Evolutionary conservation across 2,888 invertebrate genomes (phyloP).

Genomic region (Troglohyphantes excavatus): DNA sequence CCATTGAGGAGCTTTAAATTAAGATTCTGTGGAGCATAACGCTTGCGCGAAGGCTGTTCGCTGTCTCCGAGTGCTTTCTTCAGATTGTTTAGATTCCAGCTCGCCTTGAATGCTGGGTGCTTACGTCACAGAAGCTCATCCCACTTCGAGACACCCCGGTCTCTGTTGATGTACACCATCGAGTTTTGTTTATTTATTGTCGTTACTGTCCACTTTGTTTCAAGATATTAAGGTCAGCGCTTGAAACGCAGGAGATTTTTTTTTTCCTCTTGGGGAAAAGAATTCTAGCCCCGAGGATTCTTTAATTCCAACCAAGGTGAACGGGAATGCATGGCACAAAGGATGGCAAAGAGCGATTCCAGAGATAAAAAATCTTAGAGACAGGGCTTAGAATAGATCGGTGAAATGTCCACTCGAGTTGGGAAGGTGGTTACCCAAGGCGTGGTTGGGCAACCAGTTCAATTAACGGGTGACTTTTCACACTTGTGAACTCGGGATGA

Average conservation of each 20-base stretch:
- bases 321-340: constrained; percentile 25
- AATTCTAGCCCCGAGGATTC: constrained; percentile 23
- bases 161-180: background rate
- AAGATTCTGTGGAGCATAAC: constrained; percentile 31
- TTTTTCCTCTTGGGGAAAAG: background rate
- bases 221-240: constrained; percentile 36
- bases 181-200: constrained; percentile 18
- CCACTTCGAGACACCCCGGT: background rate
- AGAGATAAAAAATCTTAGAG: background rate
- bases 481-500: background rate
- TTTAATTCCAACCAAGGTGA: constrained; percentile 32
- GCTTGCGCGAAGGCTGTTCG: background rate
- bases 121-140: background rate
- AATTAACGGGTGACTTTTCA: background rate
- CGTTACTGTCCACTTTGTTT: background rate
- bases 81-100: background rate
- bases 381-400: background rate
- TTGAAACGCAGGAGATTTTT: constrained; percentile 21
- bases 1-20: background rate
- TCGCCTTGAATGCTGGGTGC: constrained; percentile 13
- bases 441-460: background rate
- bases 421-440: background rate
- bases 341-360: constrained; percentile 5
- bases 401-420: background rate
- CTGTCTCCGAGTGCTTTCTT: background rate